These are phyloP conservation scores for Drosophila siamana DNA, from an alignment of 2,888 invertebrate genomes.

Conservation along the genomic window DNA sequence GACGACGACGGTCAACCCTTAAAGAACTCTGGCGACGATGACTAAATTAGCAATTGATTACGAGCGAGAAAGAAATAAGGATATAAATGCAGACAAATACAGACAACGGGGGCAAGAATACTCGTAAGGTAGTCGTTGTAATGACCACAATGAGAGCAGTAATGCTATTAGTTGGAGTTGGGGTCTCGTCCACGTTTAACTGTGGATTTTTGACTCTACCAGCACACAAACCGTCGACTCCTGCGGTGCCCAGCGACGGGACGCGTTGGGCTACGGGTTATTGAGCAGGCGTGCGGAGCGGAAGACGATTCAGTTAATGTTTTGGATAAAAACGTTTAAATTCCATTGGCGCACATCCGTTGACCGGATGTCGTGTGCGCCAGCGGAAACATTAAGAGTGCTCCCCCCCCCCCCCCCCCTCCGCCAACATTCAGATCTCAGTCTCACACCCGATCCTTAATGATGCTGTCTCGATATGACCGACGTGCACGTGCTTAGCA, in stretches of 20 bases:
- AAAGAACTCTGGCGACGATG: constrained; percentile 59
- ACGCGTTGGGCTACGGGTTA: constrained; percentile 58
- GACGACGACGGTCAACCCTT: constrained; percentile 58
- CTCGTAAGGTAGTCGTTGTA: constrained; percentile 35
- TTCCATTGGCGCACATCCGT: constrained; percentile 80
- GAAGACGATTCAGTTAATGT: constrained; percentile 80
- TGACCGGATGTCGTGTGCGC: constrained; percentile 83
- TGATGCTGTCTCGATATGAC: constrained; percentile 49
- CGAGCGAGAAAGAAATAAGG: constrained; percentile 8
- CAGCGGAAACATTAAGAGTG: constrained; percentile 83
- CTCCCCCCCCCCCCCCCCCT: constrained; percentile 7
- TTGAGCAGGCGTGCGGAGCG: constrained; percentile 75
- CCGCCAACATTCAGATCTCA: neutral
- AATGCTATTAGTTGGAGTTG: constrained; percentile 65
- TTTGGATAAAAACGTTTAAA: constrained; percentile 80
- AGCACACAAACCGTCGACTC: constrained; percentile 27
- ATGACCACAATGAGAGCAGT: constrained; percentile 78
- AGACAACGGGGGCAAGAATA: constrained; percentile 1
- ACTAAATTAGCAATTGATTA: constrained; percentile 77
- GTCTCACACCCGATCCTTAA: constrained; percentile 3
- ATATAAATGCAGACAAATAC: neutral
- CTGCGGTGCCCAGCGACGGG: constrained; percentile 51
- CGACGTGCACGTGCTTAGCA: constrained; percentile 61
- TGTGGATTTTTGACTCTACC: neutral
- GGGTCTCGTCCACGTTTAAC: neutral